Base-by-base conservation (phyloP, 2,113 vertebrate genomes). In the Xiphophorus maculatus region DNA sequence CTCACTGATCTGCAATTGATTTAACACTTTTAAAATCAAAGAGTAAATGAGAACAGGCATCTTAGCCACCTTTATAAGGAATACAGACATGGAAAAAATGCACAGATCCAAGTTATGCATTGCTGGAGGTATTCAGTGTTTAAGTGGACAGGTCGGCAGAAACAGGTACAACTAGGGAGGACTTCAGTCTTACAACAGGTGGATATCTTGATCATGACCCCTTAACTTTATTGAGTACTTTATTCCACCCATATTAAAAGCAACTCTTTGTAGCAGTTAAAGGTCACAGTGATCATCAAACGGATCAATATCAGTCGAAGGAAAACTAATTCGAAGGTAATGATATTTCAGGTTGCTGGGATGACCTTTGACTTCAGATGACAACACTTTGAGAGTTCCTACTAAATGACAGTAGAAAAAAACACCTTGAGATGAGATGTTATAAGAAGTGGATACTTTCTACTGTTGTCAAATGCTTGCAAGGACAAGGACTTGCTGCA, bases 281-380 rank as follows among this genome's bases (percentile, higher is more conserved):
- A 29, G 15, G 3, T 33, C 32, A 61, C n/a, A 63, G 25, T 14
- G 37, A 40, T 66, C n/a, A 37, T 60, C 73, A n/a, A 74, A 44
- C n/a, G n/a, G 3, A 35, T 30, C 6, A 30, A 66, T 29, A 37
- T 32, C 15, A 64, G 1, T 44, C 6, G 0, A 12, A 35, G 40
- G 62, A 73, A 70, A 22, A 70, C 14, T 4, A 17, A 27, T 62
- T 69, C 6, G 33, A 48, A 71, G 42, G 65, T 33, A 51, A 74
- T 66, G 35, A 64, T 58, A 63, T 73, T 80, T 29, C 29, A 28
- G 32, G 8, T 40, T 48, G 0, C 25, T 1, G 3, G 13, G 13
- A 42, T 42, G 10, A 37, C 35, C 22, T 51, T 32, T 27, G 22
- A 65, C 63, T 63, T 37, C 22, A 40, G n/a, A 44, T 29, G 3